Percentiles rank a stretch among this genome's conserved stretches.
These are phyloP conservation scores for Zosterops pallidus DNA, from an alignment of 2,113 vertebrate genomes.

Conservation along the genomic window DNA sequence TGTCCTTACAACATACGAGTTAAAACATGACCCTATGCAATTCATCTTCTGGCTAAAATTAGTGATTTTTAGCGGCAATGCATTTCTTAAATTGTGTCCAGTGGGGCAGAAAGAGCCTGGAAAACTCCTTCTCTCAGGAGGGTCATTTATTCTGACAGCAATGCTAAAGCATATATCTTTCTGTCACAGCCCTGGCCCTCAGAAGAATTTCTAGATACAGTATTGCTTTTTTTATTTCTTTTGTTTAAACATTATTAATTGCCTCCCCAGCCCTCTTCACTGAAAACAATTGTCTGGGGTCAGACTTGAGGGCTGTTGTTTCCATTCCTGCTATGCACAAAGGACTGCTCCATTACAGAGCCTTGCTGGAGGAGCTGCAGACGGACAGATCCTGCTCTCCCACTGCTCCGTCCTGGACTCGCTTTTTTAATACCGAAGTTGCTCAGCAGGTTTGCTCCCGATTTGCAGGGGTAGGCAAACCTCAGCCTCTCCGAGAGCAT, in stretches of 20 bases:
- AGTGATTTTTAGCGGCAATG: constrained; percentile 12
- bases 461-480: background rate
- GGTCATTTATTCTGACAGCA: constrained; percentile 59
- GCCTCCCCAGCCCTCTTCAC: constrained; percentile 33
- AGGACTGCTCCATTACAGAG: background rate
- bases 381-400: background rate
- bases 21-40: constrained; percentile 37
- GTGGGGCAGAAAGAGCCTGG: constrained; percentile 52
- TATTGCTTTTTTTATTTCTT: constrained; percentile 34
- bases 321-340: constrained; percentile 38
- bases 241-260: constrained; percentile 67
- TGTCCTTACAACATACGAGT: background rate
- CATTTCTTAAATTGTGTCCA: constrained; percentile 56
- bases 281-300: constrained; percentile 61
- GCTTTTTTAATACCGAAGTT: background rate
- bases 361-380: background rate
- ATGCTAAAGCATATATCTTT: constrained; percentile 40
- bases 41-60: constrained; percentile 42
- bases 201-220: constrained; percentile 58
- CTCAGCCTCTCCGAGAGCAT: background rate
- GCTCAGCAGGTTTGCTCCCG: background rate
- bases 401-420: background rate
- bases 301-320: constrained; percentile 49
- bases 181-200: constrained; percentile 47
- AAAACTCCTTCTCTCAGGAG: constrained; percentile 49